phyloP scores from a whole-genome alignment of 2,888 invertebrate genomes.

The Leptinotarsa tumamoca region DNA sequence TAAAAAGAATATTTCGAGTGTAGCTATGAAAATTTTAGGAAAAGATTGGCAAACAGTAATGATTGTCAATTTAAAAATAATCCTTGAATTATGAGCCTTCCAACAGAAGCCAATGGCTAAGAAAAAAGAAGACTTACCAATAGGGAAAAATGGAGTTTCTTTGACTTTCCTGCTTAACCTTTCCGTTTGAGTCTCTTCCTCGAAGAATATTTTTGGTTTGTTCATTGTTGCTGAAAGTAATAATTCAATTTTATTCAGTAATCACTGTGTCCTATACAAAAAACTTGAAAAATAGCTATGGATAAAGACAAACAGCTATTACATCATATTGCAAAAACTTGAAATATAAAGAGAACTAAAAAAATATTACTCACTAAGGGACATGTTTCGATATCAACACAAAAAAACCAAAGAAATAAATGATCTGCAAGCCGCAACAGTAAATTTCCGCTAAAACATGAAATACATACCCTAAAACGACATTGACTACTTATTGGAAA shows the following conservation, averaged over 20 bases:
- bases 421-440: neutral
- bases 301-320: neutral
- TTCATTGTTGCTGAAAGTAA: constrained; percentile 34
- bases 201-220: constrained; percentile 46
- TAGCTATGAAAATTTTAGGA: too few relatives aligned
- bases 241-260: neutral
- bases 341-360: neutral
- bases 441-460: neutral
- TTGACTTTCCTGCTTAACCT: constrained; percentile 76
- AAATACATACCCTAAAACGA: constrained; percentile 8
- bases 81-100: too few relatives aligned
- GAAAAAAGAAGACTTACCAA: constrained; percentile 70
- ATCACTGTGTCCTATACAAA: neutral
- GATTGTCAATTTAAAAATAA: too few relatives aligned
- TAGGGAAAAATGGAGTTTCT: constrained; percentile 79
- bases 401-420: neutral
- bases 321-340: neutral
- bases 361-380: constrained; percentile 7
- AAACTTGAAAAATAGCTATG: neutral
- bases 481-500: neutral
- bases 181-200: constrained; percentile 70
- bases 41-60: too few relatives aligned
- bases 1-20: too few relatives aligned
- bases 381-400: constrained; percentile 1
- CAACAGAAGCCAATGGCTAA: neutral